Evolutionary conservation across 2,113 vertebrate genomes (phyloP), one percentile per base, ranked within the genome.

Genomic region (Porphyrio hochstetteri): DNA sequence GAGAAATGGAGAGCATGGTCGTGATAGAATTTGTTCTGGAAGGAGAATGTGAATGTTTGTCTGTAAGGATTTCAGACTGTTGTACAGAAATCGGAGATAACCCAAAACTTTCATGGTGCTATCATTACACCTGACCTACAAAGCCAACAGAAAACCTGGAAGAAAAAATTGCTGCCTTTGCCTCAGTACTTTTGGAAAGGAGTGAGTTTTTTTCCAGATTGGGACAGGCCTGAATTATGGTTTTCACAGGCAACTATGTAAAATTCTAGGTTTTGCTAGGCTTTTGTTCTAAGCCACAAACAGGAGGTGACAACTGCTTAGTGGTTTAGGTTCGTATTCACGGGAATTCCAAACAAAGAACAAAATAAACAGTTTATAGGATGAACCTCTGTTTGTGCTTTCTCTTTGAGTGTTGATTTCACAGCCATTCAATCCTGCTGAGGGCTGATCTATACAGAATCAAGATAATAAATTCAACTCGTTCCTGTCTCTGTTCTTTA

Each of bases 371-470:
- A 89, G 56, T 23, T 93, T 90, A 82, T 57, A 38, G 0, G 3
- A 72, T 3, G 8, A 83, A 72, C 18, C 38, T 94, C 85, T 93
- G 35, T 55, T 89, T 14, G 1, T 69, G 14, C 40, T 61, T 52
- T 68, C 19, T 84, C 91, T 94, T 69, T 50, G n/a, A 90, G 63
- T 65, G 67, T 80, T 80, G 63, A 80, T 85, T 93, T 83, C 91
- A 91, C 33, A 61, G 63, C 36, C 59, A 70, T 91, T 85, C 67
- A 70, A n/a, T 72, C 44, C 70, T 91, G 63, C 55, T 67, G 61
- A 93, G 25, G 68, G 59, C 55, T 82, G 25, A 88, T 77, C 67
- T 28, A 16, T 69, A 65, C 55, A 70, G 92, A 68, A 82, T 69
- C 44, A 79, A 87, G 77, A 71, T 44, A 83, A 53, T 38, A 86